Conservation (phyloP, 2,888 invertebrate species). For the Coleophora flavipennella region DNA sequence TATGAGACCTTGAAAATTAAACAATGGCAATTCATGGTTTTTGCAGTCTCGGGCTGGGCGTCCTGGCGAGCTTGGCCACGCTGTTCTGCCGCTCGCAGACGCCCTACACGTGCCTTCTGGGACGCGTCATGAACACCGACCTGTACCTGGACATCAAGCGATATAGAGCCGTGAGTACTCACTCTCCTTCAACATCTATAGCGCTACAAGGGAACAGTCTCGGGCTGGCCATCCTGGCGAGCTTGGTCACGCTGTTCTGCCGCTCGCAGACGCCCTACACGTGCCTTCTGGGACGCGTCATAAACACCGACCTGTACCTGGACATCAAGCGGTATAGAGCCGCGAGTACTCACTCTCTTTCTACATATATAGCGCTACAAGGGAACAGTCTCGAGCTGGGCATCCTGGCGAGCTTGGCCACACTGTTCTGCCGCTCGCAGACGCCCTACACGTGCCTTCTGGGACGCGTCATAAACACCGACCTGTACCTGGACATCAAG, state of each 20-base stretch:
- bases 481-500: too few species aligned
- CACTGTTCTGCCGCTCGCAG: constrained; percentile 80
- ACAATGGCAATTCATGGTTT: too few species aligned
- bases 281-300: constrained; percentile 58
- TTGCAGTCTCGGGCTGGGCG: too few species aligned
- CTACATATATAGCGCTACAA: too few species aligned
- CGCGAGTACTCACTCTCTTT: too few species aligned
- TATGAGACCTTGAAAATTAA: too few species aligned
- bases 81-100: constrained; percentile 80
- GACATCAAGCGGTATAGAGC: neutral
- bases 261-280: constrained; percentile 80
- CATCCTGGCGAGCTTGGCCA: constrained; percentile 78
- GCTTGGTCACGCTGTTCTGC: constrained; percentile 80
- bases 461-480: too few species aligned
- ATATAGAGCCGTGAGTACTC: neutral
- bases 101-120: constrained; percentile 78
- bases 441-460: constrained; percentile 79
- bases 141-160: neutral
- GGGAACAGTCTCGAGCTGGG: constrained; percentile 86
- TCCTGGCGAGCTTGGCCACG: constrained; percentile 80
- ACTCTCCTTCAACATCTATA: too few species aligned
- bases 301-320: neutral
- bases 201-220: too few species aligned
- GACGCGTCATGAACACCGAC: neutral
- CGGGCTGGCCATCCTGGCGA: constrained; percentile 81